These are phyloP conservation scores for Lateolabrax maculatus DNA, from an alignment of 2,797 vertebrate genomes.

Conservation along the genomic window DNA sequence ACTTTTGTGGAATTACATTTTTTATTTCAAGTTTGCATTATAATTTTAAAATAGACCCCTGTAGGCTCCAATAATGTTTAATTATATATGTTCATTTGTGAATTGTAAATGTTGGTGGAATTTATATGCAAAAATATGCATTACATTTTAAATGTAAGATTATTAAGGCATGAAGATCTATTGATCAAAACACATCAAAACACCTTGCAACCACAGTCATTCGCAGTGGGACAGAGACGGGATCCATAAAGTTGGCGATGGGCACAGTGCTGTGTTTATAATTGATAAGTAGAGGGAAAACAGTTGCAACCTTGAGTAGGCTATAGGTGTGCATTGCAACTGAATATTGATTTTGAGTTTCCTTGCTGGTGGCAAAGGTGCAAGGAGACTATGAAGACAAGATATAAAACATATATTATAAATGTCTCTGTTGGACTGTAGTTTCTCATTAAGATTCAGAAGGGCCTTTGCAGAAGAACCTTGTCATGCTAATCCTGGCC, in stretches of 20 bases:
- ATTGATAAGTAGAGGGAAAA: conserved; percentile 79
- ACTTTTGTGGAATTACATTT: no score
- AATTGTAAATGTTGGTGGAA: neutral
- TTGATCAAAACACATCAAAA: conserved; percentile 44
- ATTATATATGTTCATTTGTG: no score
- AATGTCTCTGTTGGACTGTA: conserved; percentile 78
- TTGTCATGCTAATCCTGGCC: conserved; percentile 83
- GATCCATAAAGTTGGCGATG: conserved; percentile 42
- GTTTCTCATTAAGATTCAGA: conserved; percentile 82
- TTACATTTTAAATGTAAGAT: conserved; percentile 22
- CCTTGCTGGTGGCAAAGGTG: conserved; percentile 85
- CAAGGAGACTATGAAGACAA: conserved; percentile 75
- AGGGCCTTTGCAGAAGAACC: conserved; percentile 67
- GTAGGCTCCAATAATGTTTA: no score
- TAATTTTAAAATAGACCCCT: no score
- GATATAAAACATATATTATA: conserved; percentile 81
- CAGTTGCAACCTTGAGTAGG: conserved; percentile 83
- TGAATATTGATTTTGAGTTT: conserved; percentile 85
- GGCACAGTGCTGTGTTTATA: conserved; percentile 64
- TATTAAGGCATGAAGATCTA: conserved; percentile 41
- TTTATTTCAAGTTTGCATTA: no score
- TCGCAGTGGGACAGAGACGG: conserved; percentile 33
- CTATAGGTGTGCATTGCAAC: conserved; percentile 65
- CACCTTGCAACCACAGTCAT: conserved; percentile 24
- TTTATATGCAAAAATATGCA: conserved; percentile 33